These are phyloP conservation scores for Selene dorsalis DNA, from an alignment of 2,797 vertebrate species.

Conservation along the genomic window DNA sequence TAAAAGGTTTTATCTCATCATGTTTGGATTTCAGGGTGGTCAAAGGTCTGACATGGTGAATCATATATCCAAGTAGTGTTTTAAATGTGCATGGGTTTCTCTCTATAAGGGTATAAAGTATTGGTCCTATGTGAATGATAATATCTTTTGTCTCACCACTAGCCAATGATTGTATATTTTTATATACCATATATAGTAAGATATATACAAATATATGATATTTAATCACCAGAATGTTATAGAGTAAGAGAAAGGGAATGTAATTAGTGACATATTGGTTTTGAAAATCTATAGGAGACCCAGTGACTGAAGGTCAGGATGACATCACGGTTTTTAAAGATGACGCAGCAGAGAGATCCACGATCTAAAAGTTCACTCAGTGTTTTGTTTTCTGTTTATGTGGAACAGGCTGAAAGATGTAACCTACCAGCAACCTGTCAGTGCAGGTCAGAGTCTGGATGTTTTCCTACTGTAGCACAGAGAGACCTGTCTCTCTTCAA, in stretches of 20 bases:
- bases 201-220: conserved; percentile 75
- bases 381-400: conserved; percentile 36
- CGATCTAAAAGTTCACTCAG: conserved; percentile 5
- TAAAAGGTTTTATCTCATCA: conserved; percentile 41
- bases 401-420: conserved; percentile 34
- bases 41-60: conserved; percentile 55
- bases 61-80: conserved; percentile 64
- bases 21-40: conserved; percentile 50
- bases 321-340: not conserved
- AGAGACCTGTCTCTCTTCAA: conserved; percentile 54
- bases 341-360: conserved; percentile 19
- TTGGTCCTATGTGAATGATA: conserved; percentile 75
- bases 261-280: conserved; percentile 60
- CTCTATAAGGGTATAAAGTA: conserved; percentile 67
- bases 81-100: conserved; percentile 69
- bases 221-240: conserved; percentile 81
- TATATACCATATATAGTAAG: conserved; percentile 79
- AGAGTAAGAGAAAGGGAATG: conserved; percentile 73
- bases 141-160: conserved; percentile 79
- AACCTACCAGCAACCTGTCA: conserved; percentile 61
- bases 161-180: conserved; percentile 86
- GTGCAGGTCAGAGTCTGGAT: conserved; percentile 61
- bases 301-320: too few relatives aligned
- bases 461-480: conserved; percentile 74
- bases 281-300: conserved; percentile 14